Base-by-base conservation (phyloP, 2,113 vertebrate genomes). In the Pituophis catenifer region DNA sequence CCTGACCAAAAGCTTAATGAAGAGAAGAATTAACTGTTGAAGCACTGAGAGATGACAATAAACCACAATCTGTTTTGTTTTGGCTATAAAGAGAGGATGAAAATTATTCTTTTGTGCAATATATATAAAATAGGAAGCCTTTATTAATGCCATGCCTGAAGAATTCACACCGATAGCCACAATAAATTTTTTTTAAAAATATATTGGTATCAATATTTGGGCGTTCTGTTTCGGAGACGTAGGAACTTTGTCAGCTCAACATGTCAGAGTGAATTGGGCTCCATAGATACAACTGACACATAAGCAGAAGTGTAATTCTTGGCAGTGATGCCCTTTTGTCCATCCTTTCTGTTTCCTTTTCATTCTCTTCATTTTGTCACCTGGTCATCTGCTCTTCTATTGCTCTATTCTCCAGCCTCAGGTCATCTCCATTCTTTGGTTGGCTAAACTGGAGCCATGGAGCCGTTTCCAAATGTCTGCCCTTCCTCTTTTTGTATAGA, bases 161-260 rank as follows among this genome's bases (percentile, higher is more conserved):
- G 90, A 94, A 62, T 89, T 88, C 3, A 50, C 38, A 92, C 57
- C 93, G 95, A 95, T 95, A 97, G 96, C 94, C 93, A 44, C n/a
- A 81, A 44, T 44, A 44, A 38, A 1, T 38, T 38, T 38, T 38
- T 44, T 44, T 44, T 44, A 44, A 44, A 44, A 44, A 48, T 4
- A 48, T 44, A 17, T 81, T 93, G 96, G 92, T 3, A 62, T 95
- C 96, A 97, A 96, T 97, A 95, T 96, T 97, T 96, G 9, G 95
- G 95, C 94, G 94, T 95, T 89, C 94, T 44, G 3, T 89, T 96
- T 96, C 95, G 24, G 58, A 94, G 96, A 94, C 96, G 94, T 95
- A 94, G 91, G 92, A 93, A 93, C 95, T 93, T 92, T 96, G 94
- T 97, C 95, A 96, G 95, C 88, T 94, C 96, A 96, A 96, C 95